Evolutionary conservation across 1,140 invertebrate species (phyloP).

Genomic region (Drosophila azteca): DNA sequence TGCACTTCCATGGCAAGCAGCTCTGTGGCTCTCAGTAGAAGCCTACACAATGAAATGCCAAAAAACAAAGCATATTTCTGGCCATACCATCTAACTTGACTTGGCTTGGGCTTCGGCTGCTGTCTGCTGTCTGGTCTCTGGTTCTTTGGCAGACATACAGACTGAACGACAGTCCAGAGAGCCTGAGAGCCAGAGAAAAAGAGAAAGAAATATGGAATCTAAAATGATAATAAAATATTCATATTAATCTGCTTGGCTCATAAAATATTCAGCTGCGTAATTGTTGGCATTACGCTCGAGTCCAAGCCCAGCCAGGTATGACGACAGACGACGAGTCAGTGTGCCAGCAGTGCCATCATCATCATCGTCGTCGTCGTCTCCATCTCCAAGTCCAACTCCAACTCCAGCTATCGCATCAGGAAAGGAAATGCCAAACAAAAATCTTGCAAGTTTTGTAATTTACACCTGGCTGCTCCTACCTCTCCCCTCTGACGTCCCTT

Average conservation of each 20-base stretch:
- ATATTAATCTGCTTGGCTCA: conserved; percentile 81
- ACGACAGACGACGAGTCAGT: conserved; percentile 40
- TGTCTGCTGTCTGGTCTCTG: no score
- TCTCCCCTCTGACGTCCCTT: no score
- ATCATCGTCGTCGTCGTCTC: not conserved
- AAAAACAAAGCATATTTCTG: conserved; percentile 78
- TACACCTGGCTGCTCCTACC: conserved; percentile 71
- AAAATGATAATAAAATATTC: conserved; percentile 84
- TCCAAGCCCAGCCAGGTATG: conserved; percentile 36
- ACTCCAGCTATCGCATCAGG: not conserved
- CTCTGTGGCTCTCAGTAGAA: conserved; percentile 11
- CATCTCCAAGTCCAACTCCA: no score
- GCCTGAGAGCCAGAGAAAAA: conserved; percentile 3
- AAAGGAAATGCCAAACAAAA: conserved; percentile 68
- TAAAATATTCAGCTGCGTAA: conserved; percentile 82
- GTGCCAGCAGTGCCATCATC: conserved; percentile 29
- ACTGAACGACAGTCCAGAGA: conserved; percentile 1
- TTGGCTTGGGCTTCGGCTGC: conserved; percentile 27
- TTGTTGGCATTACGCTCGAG: conserved; percentile 76
- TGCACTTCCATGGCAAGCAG: not conserved
- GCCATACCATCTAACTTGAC: conserved; percentile 60
- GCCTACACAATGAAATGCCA: conserved; percentile 56
- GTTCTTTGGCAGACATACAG: not conserved
- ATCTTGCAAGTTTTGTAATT: conserved; percentile 75
- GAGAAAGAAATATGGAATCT: conserved; percentile 64